Base-by-base conservation (phyloP, 1,140 invertebrate species). In the Drosophila dunni region DNA sequence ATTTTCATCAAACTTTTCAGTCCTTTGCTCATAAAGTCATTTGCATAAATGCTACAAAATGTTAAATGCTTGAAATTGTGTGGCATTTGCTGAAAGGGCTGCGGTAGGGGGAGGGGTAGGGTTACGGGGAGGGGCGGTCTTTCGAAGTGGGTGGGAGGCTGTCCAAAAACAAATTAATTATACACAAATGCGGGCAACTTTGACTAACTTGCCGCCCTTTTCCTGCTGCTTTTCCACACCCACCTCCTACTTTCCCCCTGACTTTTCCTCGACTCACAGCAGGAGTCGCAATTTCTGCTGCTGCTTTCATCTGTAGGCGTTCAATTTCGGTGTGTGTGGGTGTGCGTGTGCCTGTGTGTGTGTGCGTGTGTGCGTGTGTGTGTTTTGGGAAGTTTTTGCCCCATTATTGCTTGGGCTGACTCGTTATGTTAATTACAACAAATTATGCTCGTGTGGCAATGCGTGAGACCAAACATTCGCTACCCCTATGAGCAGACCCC, bases 401-500 rank as follows among this genome's bases (percentile, higher is more conserved):
- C 75, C 76, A 74, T 86, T 86, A 88, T 86, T 86, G 83, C 83
- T 79, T 82, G 83, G 83, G 83, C 66, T 82, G 83, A 65, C 83
- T 86, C 83, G 79, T 86, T 90, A 90, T 82, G 79, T 86, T 90
- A 90, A 90, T 90, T 90, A 86, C 88, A 90, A 83, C 88, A 90
- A 90, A 90, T 90, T 90, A 90, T 86, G 83, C 83, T 86, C 76
- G 70, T 86, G 83, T 81, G 83, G 79, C 81, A 79, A 79, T 72
- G 63, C 67, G 63, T 78, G 51, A 38, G 61, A 38, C 64, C 40
- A 38, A 45, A 11, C 45, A 38, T 13, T 13, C 46, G 24, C 62
- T 10, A 38, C 46, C 51, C 60, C 20, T 34, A 33, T 7, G 2
- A 15, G 0, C 45, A 11, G 17, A 11, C 11, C 34, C n/a, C 29